These are phyloP conservation scores for Halichoerus grypus DNA, from an alignment of 2,113 vertebrate genomes.

Conservation along the genomic window DNA sequence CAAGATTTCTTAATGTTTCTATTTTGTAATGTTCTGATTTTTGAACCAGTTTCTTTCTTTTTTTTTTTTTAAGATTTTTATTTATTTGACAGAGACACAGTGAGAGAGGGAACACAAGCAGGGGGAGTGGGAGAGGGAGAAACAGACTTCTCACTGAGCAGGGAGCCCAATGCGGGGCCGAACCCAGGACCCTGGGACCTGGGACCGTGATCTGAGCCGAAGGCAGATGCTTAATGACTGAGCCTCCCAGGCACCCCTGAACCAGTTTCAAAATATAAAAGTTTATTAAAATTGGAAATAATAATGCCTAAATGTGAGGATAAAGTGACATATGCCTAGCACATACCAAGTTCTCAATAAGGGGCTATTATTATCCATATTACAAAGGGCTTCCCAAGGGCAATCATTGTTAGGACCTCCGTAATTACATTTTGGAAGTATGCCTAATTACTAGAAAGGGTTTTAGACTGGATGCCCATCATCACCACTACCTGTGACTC, in stretches of 20 bases:
- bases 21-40: conserved; percentile 21
- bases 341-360: background rate
- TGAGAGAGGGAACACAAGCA: too few species aligned
- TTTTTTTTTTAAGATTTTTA: too few species aligned
- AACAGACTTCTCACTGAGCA: too few species aligned
- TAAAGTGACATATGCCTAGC: background rate
- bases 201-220: too few species aligned
- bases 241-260: background rate
- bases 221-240: too few species aligned
- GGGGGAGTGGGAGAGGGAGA: too few species aligned
- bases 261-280: background rate
- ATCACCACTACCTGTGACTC: background rate
- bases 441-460: background rate
- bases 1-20: background rate
- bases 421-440: background rate
- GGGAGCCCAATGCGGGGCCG: too few species aligned
- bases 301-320: background rate
- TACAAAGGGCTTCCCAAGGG: background rate
- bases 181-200: too few species aligned
- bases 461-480: background rate
- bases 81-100: too few species aligned
- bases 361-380: background rate
- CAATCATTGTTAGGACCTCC: background rate
- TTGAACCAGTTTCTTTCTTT: conserved; percentile 24
- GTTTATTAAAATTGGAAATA: conserved; percentile 1